phyloP scores from a whole-genome alignment of 2,888 invertebrate genomes.

The Synergus itoensis region DNA sequence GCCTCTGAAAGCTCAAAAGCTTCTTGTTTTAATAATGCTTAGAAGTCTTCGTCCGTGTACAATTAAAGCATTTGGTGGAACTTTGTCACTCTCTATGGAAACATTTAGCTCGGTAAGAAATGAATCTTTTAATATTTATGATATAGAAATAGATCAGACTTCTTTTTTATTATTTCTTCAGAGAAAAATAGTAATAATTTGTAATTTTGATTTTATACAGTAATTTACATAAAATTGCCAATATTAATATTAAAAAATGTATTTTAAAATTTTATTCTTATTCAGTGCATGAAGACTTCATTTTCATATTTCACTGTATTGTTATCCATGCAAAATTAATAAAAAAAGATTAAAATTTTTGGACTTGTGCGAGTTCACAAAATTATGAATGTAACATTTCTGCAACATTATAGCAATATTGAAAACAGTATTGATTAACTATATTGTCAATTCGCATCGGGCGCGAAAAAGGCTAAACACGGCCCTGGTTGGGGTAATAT shows the following conservation, averaged over 20 bases:
- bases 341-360: background rate
- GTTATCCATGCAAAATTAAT: background rate
- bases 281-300: conserved; percentile 8
- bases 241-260: background rate
- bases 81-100: background rate
- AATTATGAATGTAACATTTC: too few relatives aligned
- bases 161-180: background rate
- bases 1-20: conserved; percentile 16
- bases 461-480: too few relatives aligned
- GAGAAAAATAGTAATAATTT: background rate
- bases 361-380: too few relatives aligned
- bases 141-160: background rate
- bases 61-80: conserved; percentile 16
- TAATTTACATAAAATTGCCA: background rate
- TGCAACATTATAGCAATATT: too few relatives aligned
- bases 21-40: conserved; percentile 10
- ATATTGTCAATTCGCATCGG: too few relatives aligned
- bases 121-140: background rate
- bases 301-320: conserved; percentile 18
- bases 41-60: background rate
- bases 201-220: too few relatives aligned
- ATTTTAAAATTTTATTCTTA: background rate
- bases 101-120: conserved; percentile 11
- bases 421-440: too few relatives aligned
- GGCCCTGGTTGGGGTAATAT: too few relatives aligned